A percentile compares a stretch with the other conserved stretches of the same genome.
Conservation (phyloP, 2,888 invertebrate genomes). For the Chloroclysta siterata region DNA sequence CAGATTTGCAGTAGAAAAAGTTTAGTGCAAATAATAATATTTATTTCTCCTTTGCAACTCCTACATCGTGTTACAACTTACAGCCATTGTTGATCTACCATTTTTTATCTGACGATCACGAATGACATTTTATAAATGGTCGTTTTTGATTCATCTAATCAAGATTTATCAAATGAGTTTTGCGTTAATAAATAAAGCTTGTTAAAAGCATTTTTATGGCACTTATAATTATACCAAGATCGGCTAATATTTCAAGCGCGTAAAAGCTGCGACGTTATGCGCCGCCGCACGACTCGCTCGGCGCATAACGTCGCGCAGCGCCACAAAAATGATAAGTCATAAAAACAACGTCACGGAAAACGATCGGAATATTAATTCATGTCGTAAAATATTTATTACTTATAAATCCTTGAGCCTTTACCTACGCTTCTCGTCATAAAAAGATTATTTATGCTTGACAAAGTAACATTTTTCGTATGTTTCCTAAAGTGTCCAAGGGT, state of each 20-base stretch:
- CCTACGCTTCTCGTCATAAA: constrained; percentile 85
- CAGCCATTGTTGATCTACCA: constrained; percentile 12
- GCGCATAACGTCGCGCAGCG: constrained; percentile 64
- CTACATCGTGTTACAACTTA: constrained; percentile 14
- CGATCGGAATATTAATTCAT: constrained; percentile 85
- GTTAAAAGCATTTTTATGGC: constrained; percentile 77
- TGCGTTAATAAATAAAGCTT: constrained; percentile 73
- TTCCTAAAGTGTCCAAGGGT: constrained; percentile 75
- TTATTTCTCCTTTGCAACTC: constrained; percentile 21
- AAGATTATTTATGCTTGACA: constrained; percentile 84
- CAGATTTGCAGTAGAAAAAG: too few relatives aligned
- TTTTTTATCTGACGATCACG: constrained; percentile 36
- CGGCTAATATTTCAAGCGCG: constrained; percentile 72
- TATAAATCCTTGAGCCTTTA: constrained; percentile 85
- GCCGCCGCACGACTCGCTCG: constrained; percentile 39
- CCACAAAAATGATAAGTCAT: constrained; percentile 84
- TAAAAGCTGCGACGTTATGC: constrained; percentile 65
- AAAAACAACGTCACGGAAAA: constrained; percentile 84
- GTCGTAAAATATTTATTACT: constrained; percentile 85
- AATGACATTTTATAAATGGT: constrained; percentile 45
- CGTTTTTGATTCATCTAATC: constrained; percentile 55
- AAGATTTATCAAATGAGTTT: constrained; percentile 59
- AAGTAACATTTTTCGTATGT: constrained; percentile 84
- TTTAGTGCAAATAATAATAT: constrained; percentile 12
- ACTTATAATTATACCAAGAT: constrained; percentile 72